A percentile compares a stretch with the other conserved stretches of the same genome.
These are phyloP conservation scores for Leptonema lineaticorne DNA, from an alignment of 1,140 invertebrate species.

Conservation along the genomic window DNA sequence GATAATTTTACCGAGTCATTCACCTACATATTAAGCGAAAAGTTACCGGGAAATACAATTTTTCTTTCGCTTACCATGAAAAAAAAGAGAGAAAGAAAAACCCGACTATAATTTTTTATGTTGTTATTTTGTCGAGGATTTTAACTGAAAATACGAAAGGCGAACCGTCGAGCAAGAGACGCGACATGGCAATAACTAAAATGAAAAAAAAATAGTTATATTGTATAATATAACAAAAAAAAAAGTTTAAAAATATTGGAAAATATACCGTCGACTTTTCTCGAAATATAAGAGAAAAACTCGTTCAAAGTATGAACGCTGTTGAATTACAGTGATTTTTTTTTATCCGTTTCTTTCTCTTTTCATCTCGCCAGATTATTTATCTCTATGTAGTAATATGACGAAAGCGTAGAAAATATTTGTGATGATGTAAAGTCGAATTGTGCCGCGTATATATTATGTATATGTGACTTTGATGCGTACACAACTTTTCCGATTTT, in stretches of 20 bases:
- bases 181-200: background rate
- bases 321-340: no score
- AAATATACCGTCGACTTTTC: no score
- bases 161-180: background rate
- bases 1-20: background rate
- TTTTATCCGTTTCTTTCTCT: no score
- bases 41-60: background rate
- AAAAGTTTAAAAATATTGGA: background rate
- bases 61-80: slow-evolving; percentile 5
- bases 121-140: slow-evolving; percentile 18
- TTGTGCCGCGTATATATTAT: background rate
- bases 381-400: no score
- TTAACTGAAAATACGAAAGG: background rate
- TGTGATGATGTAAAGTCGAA: no score
- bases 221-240: background rate
- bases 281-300: no score
- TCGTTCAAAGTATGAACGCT: no score
- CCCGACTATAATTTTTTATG: slow-evolving; percentile 20
- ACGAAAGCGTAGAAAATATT: no score
- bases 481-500: slow-evolving; percentile 5
- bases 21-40: slow-evolving; percentile 5
- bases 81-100: no score
- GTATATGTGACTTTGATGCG: background rate
- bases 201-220: background rate
- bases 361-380: no score